Evolutionary conservation across 2,888 invertebrate genomes (phyloP).

Genomic region (Athrips mouffetella): DNA sequence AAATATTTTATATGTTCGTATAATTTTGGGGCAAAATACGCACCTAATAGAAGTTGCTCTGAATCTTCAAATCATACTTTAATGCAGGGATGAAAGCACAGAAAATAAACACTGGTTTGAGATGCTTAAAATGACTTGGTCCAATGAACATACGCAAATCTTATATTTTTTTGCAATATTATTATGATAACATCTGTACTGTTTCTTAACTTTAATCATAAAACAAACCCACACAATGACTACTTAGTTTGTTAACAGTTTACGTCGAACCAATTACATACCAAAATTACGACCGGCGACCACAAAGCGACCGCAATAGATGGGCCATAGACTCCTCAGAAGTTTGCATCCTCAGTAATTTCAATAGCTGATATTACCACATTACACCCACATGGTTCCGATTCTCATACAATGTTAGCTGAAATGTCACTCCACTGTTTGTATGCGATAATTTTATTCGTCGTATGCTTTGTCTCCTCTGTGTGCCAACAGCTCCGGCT

Average conservation of each 20-base stretch:
- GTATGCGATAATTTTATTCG: conserved; percentile 48
- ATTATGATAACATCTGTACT: no score
- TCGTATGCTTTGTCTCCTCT: conserved; percentile 50
- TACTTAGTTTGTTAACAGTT: neutral
- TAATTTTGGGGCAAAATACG: no score
- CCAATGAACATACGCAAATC: no score
- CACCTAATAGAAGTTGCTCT: no score
- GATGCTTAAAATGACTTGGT: no score
- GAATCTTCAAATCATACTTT: no score
- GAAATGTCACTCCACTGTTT: conserved; percentile 38
- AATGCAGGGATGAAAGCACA: no score
- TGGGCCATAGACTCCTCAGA: conserved; percentile 1
- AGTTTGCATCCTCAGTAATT: conserved; percentile 1
- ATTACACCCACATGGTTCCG: conserved; percentile 38
- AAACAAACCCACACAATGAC: neutral
- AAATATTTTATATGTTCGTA: no score
- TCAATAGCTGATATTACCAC: neutral
- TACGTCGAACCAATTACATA: neutral
- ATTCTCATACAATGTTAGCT: conserved; percentile 45
- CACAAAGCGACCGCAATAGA: conserved; percentile 3
- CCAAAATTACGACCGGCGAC: neutral
- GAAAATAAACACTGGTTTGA: no score
- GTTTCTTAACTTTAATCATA: no score
- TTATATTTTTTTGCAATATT: no score
- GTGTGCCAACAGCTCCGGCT: conserved; percentile 52